Evolutionary conservation across 2,113 vertebrate genomes (phyloP).

Genomic region (Tyrannus savana): DNA sequence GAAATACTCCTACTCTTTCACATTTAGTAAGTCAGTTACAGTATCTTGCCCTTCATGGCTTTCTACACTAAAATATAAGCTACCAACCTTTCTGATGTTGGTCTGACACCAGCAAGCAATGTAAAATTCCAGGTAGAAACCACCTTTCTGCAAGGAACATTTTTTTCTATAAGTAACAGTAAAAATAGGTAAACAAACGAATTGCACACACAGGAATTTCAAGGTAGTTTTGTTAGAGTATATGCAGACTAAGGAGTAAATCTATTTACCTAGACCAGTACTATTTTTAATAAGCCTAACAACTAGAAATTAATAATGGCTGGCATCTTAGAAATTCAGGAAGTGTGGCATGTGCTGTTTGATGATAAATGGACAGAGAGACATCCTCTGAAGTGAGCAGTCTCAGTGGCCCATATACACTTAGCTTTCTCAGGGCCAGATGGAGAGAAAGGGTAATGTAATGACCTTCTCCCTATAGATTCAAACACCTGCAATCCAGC

Average conservation of each 20-base stretch:
- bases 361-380: neutral
- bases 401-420: neutral
- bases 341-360: neutral
- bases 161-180: neutral
- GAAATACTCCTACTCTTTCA: neutral
- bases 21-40: neutral
- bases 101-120: neutral
- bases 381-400: neutral
- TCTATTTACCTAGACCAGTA: neutral
- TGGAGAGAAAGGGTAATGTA: slow-evolving; percentile 20
- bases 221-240: neutral
- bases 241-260: neutral
- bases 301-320: neutral
- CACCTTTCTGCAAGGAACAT: neutral
- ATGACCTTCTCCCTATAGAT: slow-evolving; percentile 19
- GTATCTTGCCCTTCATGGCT: neutral
- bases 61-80: neutral
- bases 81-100: neutral
- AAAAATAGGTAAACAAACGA: neutral
- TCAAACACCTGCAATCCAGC: slow-evolving; percentile 21
- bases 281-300: neutral
- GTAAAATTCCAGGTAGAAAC: neutral
- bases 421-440: slow-evolving; percentile 28
- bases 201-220: neutral
- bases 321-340: neutral